A percentile compares a stretch with the other conserved stretches of the same genome.
Evolutionary conservation across 2,888 invertebrate species (phyloP).

Genomic region (Microchrysa polita): DNA sequence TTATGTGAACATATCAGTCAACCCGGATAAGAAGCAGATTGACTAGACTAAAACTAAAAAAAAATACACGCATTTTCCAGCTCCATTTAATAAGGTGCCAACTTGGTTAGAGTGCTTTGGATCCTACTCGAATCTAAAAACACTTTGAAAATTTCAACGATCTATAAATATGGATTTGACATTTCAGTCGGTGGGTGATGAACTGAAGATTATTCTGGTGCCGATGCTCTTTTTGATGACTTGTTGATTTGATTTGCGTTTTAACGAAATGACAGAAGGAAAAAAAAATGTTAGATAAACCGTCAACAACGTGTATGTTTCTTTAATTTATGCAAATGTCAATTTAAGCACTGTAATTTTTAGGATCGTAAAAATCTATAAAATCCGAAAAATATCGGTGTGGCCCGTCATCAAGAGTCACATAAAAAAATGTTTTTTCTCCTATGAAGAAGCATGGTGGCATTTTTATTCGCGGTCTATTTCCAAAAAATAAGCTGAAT

Average conservation of each 20-base stretch:
- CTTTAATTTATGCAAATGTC: slow-evolving; percentile 46
- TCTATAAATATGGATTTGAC: slow-evolving; percentile 35
- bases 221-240: slow-evolving; percentile 25
- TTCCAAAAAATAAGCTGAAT: not conserved
- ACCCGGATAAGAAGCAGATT: too few relatives aligned
- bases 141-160: slow-evolving; percentile 2
- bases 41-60: too few relatives aligned
- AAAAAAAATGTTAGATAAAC: not conserved
- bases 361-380: slow-evolving; percentile 42
- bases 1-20: too few relatives aligned
- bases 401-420: slow-evolving; percentile 27
- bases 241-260: slow-evolving; percentile 35
- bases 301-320: not conserved
- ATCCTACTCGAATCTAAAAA: not conserved
- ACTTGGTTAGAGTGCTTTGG: slow-evolving; percentile 26
- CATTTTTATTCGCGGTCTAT: slow-evolving; percentile 35
- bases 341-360: slow-evolving; percentile 46
- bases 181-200: slow-evolving; percentile 38
- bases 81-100: slow-evolving; percentile 35
- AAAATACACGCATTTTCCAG: not conserved
- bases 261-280: slow-evolving; percentile 7
- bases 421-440: not conserved
- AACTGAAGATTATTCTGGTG: slow-evolving; percentile 23
- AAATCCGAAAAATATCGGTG: slow-evolving; percentile 41
- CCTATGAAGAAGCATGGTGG: slow-evolving; percentile 35